phyloP scores from a whole-genome alignment of 1,140 invertebrate species.

The Himalopsyche phryganea region DNA sequence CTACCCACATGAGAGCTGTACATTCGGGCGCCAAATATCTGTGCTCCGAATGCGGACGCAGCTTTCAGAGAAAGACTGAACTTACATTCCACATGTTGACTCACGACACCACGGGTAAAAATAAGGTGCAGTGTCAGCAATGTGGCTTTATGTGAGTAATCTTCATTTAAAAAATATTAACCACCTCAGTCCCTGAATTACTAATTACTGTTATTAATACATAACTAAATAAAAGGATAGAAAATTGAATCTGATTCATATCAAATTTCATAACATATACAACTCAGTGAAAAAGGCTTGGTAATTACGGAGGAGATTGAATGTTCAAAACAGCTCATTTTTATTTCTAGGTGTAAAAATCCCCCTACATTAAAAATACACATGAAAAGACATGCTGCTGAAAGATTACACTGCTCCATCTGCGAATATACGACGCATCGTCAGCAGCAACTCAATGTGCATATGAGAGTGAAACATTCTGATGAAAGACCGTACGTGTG shows the following conservation, averaged over 20 bases:
- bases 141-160: slow-evolving; percentile 29
- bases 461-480: slow-evolving; percentile 22
- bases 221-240: too few relatives aligned
- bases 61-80: slow-evolving; percentile 23
- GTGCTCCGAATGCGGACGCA: slow-evolving; percentile 28
- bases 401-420: slow-evolving; percentile 16
- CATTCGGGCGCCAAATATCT: slow-evolving; percentile 19
- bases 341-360: slow-evolving; percentile 27
- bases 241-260: too few relatives aligned
- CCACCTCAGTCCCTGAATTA: too few relatives aligned
- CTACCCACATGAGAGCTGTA: slow-evolving; percentile 18
- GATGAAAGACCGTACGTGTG: slow-evolving; percentile 30
- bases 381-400: slow-evolving; percentile 18
- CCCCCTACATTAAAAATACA: slow-evolving; percentile 14
- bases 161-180: too few relatives aligned
- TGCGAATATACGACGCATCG: slow-evolving; percentile 23
- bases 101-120: slow-evolving; percentile 26
- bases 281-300: too few relatives aligned
- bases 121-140: slow-evolving; percentile 26
- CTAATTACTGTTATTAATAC: too few relatives aligned
- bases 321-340: too few relatives aligned
- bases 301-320: too few relatives aligned
- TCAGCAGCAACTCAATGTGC: slow-evolving; percentile 16
- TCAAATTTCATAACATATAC: too few relatives aligned
- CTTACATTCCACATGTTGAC: slow-evolving; percentile 27